Percentiles rank a stretch among this genome's conserved stretches.
phyloP scores from a whole-genome alignment of 2,113 vertebrate species.

The Cyphomyrus discorhynchus region DNA sequence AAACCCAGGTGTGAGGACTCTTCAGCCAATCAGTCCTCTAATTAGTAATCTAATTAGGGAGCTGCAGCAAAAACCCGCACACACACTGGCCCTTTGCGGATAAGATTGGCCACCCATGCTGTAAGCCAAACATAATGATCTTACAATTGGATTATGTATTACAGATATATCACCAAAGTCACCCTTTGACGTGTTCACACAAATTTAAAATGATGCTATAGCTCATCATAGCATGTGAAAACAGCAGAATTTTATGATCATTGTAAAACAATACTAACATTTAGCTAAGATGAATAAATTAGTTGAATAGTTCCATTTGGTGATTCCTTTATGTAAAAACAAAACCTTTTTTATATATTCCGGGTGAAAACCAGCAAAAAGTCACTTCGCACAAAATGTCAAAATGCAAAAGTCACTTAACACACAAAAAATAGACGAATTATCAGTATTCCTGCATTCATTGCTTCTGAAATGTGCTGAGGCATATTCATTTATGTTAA shows the following conservation, averaged over 20 bases:
- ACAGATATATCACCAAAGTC: neutral
- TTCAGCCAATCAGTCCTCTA: too few relatives aligned
- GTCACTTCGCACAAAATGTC: neutral
- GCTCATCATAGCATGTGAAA: neutral
- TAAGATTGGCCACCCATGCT: too few relatives aligned
- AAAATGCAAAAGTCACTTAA: neutral
- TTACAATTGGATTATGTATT: neutral
- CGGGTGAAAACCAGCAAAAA: neutral
- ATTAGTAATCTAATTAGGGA: too few relatives aligned
- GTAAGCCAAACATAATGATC: neutral
- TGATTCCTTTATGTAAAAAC: neutral
- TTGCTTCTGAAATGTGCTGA: neutral
- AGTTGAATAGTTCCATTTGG: neutral
- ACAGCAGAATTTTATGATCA: neutral
- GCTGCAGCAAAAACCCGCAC: too few relatives aligned
- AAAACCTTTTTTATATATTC: neutral
- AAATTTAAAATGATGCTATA: neutral
- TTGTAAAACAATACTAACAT: neutral
- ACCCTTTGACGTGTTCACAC: neutral
- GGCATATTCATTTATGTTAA: neutral
- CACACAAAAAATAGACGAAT: neutral
- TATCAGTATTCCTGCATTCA: neutral
- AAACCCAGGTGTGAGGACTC: too few relatives aligned
- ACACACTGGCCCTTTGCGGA: too few relatives aligned
- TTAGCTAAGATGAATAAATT: neutral